phyloP scores from a whole-genome alignment of 2,113 vertebrate species.

The Indri indri region DNA sequence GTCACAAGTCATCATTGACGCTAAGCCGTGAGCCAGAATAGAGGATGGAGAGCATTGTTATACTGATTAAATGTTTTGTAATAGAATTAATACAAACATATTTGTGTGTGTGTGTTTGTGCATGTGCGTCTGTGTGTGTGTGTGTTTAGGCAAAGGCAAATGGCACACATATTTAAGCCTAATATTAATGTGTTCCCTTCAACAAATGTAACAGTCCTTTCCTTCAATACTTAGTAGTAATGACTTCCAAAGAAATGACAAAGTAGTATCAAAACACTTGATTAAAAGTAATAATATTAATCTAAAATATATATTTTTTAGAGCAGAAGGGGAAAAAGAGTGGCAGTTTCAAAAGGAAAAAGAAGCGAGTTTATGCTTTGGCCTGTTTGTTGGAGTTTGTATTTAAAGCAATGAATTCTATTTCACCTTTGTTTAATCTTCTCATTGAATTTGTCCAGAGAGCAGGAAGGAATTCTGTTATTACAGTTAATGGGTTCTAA shows the following conservation, averaged over 20 bases:
- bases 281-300: conserved; percentile 16
- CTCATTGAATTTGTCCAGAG: background rate
- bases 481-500: background rate
- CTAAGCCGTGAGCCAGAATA: conserved; percentile 22
- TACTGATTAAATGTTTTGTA: background rate
- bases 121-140: background rate
- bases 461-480: background rate
- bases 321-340: background rate
- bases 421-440: background rate
- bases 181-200: background rate
- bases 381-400: background rate
- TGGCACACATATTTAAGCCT: background rate
- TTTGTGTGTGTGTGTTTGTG: background rate
- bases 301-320: background rate
- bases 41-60: background rate
- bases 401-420: background rate
- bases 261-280: background rate
- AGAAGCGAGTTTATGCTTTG: background rate
- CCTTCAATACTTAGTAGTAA: background rate
- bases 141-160: background rate
- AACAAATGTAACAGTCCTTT: background rate
- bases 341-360: background rate
- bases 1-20: background rate
- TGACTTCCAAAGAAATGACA: background rate
- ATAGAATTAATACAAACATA: background rate